Evolutionary conservation across 2,797 vertebrate species (phyloP), one percentile per base, ranked within the genome.

Genomic region (Sebastiscus albofasciatus): DNA sequence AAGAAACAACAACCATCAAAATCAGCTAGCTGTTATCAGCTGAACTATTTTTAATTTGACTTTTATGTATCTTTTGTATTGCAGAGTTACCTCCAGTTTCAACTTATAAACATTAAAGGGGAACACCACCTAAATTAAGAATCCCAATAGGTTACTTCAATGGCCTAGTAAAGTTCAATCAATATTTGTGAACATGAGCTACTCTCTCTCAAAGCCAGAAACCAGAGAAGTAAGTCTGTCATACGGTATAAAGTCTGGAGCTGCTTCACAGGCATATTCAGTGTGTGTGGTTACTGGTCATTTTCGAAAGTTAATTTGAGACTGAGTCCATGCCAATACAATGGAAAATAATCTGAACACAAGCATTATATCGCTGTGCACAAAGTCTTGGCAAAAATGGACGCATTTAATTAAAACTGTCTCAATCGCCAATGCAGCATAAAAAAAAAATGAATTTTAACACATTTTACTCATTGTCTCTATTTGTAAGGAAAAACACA

Each of bases 401-500:
- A 24, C 10, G 4, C 22, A 58, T 70, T 61, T 52, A 65, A 75
- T 75, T 71, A 52, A 60, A 86, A 72, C 3, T 49, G 6, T 66
- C 22, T 55, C 11, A 72, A 54, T 26, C 18, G 16, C 36, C 2
- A 59, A 31, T 36, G 22, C 34, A 68, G 36, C 46, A 75, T 55
- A n/a, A 69, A 74, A 22, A 68, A 73, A n/a, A 7, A 8, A 39
- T 0, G 0, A 4, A 31, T 59, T 67, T 78, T 18, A 54, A 71
- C 58, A 60, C 12, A 59, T 62, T 49, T 24, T 8, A 54, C 36
- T 36, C 26, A 55, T 64, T 73, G 3, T 73, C 24, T 72, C 31
- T 67, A 18, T 78, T 77, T 81, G 27, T 76, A 34, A 78, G 22
- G 60, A 22, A 70, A 73, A 34, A 58, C 65, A 54, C 64, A 14